Evolutionary conservation across 2,113 vertebrate genomes (phyloP).

Genomic region (Acanthochromis polyacanthus): DNA sequence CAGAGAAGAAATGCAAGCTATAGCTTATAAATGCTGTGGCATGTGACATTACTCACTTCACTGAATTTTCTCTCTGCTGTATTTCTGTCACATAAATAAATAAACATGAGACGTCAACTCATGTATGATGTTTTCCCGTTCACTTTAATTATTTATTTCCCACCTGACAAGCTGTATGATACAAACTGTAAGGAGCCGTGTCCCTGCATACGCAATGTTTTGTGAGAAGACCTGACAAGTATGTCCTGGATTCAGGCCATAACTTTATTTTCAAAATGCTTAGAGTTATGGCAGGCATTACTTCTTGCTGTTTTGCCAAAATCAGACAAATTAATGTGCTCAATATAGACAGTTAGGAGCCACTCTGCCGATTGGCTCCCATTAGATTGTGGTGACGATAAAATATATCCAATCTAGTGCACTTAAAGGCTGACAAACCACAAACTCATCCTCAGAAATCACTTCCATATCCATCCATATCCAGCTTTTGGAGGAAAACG

Average conservation of each 20-base stretch:
- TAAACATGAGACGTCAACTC: conserved; percentile 51
- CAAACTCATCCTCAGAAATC: conserved; percentile 26
- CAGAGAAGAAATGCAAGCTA: background rate
- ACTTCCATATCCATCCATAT: conserved; percentile 32
- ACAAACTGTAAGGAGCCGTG: background rate
- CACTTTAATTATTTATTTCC: conserved; percentile 55
- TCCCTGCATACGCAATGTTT: background rate
- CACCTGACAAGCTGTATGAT: conserved; percentile 29
- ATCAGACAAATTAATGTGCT: conserved; percentile 1
- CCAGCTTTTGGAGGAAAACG: conserved; percentile 23
- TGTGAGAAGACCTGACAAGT: background rate
- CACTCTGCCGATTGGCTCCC: conserved; percentile 1
- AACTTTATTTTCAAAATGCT: background rate
- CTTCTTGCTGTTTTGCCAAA: conserved; percentile 5
- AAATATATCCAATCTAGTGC: conserved; percentile 32
- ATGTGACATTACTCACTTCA: conserved; percentile 4
- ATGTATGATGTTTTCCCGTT: conserved; percentile 32
- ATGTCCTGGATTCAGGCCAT: background rate
- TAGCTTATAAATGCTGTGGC: background rate
- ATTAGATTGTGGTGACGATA: conserved; percentile 20
- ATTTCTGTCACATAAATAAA: conserved; percentile 37
- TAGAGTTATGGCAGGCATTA: background rate
- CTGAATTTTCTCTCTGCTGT: background rate
- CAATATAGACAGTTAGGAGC: conserved; percentile 2
- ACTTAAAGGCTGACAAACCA: conserved; percentile 39